Evolutionary conservation across 2,113 vertebrate species (phyloP).

Genomic region (Festucalex cinctus): DNA sequence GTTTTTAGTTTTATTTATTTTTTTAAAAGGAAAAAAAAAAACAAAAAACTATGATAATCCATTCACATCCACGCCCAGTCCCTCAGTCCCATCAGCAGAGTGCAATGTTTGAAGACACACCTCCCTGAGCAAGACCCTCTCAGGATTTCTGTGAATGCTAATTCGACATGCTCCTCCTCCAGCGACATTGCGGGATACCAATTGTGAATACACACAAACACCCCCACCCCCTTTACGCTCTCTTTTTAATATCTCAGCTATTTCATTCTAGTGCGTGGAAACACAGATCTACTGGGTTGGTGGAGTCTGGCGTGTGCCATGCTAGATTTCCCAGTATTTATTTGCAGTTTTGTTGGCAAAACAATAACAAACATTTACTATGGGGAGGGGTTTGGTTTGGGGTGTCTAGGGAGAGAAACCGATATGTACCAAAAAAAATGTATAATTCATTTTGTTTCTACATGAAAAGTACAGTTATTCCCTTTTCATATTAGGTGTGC

Average conservation of each 20-base stretch:
- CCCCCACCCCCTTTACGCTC: background rate
- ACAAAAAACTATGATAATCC: background rate
- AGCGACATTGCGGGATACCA: conserved; percentile 29
- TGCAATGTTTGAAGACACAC: conserved; percentile 1
- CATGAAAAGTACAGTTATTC: conserved; percentile 6
- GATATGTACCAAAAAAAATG: conserved; percentile 4
- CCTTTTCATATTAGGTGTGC: background rate
- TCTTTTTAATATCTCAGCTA: conserved; percentile 32
- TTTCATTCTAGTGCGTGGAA: conserved; percentile 35
- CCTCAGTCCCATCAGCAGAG: background rate
- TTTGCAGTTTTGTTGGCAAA: conserved; percentile 32
- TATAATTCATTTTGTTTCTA: background rate
- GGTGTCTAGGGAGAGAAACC: conserved; percentile 4
- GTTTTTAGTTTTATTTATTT: background rate
- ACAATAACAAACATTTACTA: conserved; percentile 52
- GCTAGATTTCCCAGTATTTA: conserved; percentile 15
- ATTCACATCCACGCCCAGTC: background rate
- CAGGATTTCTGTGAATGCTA: conserved; percentile 36
- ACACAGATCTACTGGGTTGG: conserved; percentile 24
- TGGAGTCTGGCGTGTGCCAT: conserved; percentile 30
- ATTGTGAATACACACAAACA: conserved; percentile 20
- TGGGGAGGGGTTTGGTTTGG: conserved; percentile 22
- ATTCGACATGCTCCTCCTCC: conserved; percentile 43
- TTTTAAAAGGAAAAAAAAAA: too few relatives aligned
- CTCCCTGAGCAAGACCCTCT: conserved; percentile 7